Conservation (phyloP, 2,888 invertebrate genomes). For the Leucozona laternaria region DNA sequence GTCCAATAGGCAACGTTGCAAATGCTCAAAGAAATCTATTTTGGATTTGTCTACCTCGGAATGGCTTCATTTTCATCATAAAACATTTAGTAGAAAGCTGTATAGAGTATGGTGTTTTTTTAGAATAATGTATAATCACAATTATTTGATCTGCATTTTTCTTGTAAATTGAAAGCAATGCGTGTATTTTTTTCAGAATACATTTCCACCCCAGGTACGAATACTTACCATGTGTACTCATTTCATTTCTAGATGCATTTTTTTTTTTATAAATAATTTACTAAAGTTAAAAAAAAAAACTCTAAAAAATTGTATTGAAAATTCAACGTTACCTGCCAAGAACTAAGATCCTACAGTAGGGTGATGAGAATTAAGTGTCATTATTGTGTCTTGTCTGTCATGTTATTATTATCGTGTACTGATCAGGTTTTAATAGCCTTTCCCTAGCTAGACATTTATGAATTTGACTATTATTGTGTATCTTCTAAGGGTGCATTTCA, state of each 20-base stretch:
- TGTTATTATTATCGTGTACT: neutral
- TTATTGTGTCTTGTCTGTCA: neutral
- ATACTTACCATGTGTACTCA: too few relatives aligned
- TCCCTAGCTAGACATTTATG: neutral
- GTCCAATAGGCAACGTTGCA: neutral
- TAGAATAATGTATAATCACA: too few relatives aligned
- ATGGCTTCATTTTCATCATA: neutral
- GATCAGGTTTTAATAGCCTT: neutral
- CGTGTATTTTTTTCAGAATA: too few relatives aligned
- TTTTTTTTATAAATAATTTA: too few relatives aligned
- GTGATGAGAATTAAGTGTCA: neutral
- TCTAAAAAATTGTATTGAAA: neutral
- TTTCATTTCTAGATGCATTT: too few relatives aligned
- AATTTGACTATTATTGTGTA: neutral
- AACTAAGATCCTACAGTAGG: neutral
- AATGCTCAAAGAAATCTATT: neutral
- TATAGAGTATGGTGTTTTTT: too few relatives aligned
- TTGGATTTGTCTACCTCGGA: neutral
- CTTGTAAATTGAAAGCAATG: too few relatives aligned
- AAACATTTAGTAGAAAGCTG: too few relatives aligned
- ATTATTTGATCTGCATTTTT: too few relatives aligned
- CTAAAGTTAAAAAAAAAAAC: too few relatives aligned
- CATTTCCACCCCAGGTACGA: too few relatives aligned
- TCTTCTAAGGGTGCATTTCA: constrained; percentile 5
- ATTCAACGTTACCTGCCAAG: neutral